A percentile compares a stretch with the other conserved stretches of the same genome.
Conservation (phyloP, 2,888 invertebrate species). For the Chymomyza procnemis region DNA sequence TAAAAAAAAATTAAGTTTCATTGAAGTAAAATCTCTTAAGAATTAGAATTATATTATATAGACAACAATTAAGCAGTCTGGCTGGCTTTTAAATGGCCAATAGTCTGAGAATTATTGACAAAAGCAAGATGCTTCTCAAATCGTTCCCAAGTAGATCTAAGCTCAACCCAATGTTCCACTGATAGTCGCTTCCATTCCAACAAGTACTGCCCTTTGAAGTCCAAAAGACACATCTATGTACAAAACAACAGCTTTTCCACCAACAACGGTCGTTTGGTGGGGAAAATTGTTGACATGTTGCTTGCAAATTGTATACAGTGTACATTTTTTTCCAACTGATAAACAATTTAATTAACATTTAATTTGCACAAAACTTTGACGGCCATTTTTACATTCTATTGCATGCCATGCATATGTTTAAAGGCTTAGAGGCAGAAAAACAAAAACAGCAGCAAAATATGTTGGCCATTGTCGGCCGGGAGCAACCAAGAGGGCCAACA, state of each 20-base stretch:
- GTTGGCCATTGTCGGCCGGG: not conserved
- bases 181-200: no score
- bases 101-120: no score
- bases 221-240: not conserved
- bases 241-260: not conserved
- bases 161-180: no score
- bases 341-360: conserved; percentile 67
- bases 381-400: not conserved
- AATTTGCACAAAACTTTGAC: conserved; percentile 47
- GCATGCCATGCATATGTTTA: not conserved
- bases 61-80: no score
- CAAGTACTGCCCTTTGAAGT: no score
- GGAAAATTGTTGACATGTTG: not conserved
- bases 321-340: conserved; percentile 28
- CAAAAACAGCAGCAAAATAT: not conserved
- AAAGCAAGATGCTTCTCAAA: no score
- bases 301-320: not conserved
- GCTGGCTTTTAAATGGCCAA: no score
- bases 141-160: no score
- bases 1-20: no score
- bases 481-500: not conserved
- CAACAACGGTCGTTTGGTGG: not conserved
- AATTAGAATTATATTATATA: no score
- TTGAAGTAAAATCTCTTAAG: no score
- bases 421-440: not conserved